A percentile compares a stretch with the other conserved stretches of the same genome.
Conservation (phyloP, 2,113 vertebrate species). For the Neotoma lepida region DNA sequence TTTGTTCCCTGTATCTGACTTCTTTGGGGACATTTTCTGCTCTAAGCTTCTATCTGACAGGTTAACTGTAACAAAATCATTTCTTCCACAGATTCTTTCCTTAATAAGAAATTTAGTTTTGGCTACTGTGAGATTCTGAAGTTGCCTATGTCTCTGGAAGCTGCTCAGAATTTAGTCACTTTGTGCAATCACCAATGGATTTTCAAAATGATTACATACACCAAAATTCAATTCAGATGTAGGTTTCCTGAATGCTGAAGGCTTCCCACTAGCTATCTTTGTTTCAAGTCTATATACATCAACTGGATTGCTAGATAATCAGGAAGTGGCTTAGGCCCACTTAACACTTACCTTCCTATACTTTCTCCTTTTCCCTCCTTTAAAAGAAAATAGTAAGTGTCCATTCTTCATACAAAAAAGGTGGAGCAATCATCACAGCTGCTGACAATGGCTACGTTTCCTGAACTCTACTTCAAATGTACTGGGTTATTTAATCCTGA, state of each 20-base stretch:
- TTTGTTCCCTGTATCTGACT: neutral
- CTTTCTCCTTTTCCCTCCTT: neutral
- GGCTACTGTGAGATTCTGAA: conserved; percentile 2
- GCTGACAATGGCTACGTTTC: neutral
- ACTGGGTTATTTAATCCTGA: conserved; percentile 9
- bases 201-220: conserved; percentile 47
- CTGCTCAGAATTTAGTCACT: neutral
- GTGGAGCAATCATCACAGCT: neutral
- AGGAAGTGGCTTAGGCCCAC: neutral
- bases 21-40: neutral
- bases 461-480: conserved; percentile 5
- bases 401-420: conserved; percentile 16
- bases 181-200: neutral
- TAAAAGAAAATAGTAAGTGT: conserved; percentile 49
- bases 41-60: neutral
- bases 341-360: conserved; percentile 17
- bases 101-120: neutral
- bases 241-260: conserved; percentile 44
- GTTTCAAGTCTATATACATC: conserved; percentile 35
- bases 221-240: conserved; percentile 31
- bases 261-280: conserved; percentile 44
- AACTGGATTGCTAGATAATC: conserved; percentile 15
- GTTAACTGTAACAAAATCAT: neutral
- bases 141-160: neutral
- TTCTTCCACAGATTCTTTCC: neutral